Percentiles rank a stretch among this genome's conserved stretches.
Conservation (phyloP, 2,113 vertebrate species). For the Meriones unguiculatus region DNA sequence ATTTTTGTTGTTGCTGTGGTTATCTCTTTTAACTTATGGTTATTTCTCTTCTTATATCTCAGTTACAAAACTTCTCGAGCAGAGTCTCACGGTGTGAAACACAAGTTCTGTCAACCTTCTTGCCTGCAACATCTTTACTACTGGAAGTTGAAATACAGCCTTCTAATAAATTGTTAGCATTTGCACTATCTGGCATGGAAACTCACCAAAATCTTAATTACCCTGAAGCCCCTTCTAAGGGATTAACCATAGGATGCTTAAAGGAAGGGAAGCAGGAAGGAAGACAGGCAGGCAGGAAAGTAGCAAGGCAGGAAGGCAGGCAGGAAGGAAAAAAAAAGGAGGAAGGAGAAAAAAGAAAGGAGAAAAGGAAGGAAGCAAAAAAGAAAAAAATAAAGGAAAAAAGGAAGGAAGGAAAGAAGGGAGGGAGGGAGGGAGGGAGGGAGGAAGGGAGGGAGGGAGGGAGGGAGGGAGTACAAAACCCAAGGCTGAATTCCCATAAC, state of each 20-base stretch:
- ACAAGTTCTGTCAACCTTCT: slow-evolving; percentile 55
- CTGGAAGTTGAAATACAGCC: background rate
- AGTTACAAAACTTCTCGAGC: background rate
- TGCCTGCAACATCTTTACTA: background rate
- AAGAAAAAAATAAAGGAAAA: background rate
- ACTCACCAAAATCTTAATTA: slow-evolving; percentile 62
- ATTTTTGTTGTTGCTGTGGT: slow-evolving; percentile 11
- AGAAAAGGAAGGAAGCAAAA: too few species aligned
- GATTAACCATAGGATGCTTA: slow-evolving; percentile 45
- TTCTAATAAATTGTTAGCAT: background rate
- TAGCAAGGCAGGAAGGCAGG: background rate
- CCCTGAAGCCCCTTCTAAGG: background rate
- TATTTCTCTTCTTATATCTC: background rate
- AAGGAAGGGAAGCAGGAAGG: background rate
- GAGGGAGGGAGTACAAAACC: background rate
- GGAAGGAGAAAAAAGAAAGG: background rate
- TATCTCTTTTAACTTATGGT: background rate
- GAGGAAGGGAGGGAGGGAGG: rapidly evolving
- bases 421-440: background rate
- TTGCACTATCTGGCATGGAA: background rate
- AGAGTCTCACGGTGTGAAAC: background rate
- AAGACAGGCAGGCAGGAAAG: background rate
- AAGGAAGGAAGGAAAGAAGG: background rate
- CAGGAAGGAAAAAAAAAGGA: background rate
- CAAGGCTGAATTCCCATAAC: background rate